These are phyloP conservation scores for Montipora sp. DNA, from an alignment of 64 coral and sea anemone genomes.

Conservation along the genomic window DNA sequence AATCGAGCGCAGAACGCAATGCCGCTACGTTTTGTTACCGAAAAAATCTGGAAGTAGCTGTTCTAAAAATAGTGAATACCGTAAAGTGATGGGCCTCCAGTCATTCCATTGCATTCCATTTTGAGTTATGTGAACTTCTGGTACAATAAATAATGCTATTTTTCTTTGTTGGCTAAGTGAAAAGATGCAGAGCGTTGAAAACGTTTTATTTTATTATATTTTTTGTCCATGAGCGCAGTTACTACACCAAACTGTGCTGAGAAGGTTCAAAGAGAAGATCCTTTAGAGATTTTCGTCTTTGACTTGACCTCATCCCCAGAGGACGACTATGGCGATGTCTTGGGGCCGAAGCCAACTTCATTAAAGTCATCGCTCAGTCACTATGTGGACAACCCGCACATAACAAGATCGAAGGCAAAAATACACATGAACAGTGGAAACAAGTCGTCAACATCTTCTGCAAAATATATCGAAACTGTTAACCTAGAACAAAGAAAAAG, in stretches of 20 bases:
- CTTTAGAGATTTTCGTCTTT: conserved; percentile 59
- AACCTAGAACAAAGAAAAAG: not conserved
- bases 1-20: no score
- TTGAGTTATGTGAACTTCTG: not conserved
- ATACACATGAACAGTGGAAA: not conserved
- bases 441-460: not conserved
- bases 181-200: not conserved
- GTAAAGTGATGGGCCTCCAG: no score
- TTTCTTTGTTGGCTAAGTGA: no score
- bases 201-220: not conserved
- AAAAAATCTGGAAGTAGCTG: no score
- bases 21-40: no score
- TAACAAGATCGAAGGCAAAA: conserved; percentile 17
- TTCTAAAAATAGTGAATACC: no score
- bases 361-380: not conserved
- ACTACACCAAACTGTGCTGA: not conserved
- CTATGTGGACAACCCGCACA: not conserved
- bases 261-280: conserved; percentile 47
- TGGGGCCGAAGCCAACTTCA: not conserved
- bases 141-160: no score
- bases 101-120: not conserved
- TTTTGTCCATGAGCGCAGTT: not conserved
- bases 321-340: not conserved
- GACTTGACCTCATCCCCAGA: conserved; percentile 55
- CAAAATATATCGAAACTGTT: not conserved